phyloP scores from a whole-genome alignment of 2,797 vertebrate genomes.

The Peromyscus melanophrys region DNA sequence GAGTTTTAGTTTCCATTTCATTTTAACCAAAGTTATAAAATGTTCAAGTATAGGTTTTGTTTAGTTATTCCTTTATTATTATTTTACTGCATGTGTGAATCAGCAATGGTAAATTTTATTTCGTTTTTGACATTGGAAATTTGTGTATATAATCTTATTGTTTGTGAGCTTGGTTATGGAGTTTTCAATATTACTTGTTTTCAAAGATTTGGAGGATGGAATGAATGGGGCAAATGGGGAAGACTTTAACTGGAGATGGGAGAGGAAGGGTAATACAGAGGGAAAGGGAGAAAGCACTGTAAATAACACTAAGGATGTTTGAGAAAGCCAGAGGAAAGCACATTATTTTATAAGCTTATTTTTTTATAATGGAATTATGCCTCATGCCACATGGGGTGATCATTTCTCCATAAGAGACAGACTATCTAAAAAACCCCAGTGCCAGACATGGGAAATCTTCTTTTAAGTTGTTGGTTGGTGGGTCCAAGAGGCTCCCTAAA shows the following conservation, averaged over 20 bases:
- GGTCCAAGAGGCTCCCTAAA: neutral
- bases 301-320: neutral
- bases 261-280: neutral
- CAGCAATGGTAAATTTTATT: neutral
- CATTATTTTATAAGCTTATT: neutral
- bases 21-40: neutral
- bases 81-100: neutral
- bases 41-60: neutral
- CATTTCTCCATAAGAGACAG: neutral
- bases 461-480: neutral
- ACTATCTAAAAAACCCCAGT: neutral
- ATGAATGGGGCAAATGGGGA: neutral
- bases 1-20: neutral
- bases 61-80: neutral
- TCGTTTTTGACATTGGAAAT: neutral
- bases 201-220: neutral
- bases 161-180: neutral
- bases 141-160: neutral
- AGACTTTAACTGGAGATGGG: neutral
- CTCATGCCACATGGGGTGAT: neutral
- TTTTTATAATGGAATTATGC: neutral
- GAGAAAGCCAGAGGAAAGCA: neutral
- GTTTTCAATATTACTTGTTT: neutral
- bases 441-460: neutral
- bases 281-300: neutral